Evolutionary conservation across 2,888 invertebrate genomes (phyloP), one percentile per base, ranked within the genome.

Genomic region (Rotaria socialis): DNA sequence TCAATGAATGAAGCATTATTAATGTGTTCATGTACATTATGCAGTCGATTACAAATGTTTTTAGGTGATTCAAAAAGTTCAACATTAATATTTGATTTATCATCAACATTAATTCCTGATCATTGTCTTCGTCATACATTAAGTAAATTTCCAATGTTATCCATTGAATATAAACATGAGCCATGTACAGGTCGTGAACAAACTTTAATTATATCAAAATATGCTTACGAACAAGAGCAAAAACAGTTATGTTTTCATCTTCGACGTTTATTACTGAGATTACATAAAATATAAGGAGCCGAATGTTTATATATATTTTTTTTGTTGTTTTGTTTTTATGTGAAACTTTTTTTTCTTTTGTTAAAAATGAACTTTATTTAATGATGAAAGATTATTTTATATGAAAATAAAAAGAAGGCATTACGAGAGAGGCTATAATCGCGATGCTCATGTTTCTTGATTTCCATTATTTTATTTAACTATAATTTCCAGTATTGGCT

Each of bases 241-340:
- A 67, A 67, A 67, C 67, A 67, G 35, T 67, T 67, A 35, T 67
- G 67, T 67, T 67, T 67, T 67, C 67, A 67, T 67, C 67, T 67
- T 67, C 67, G 67, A 16, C 67, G 67, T 67, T 27, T 67, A 19
- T 41, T 67, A 35, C 0, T 67, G 19, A 16, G 35, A 35, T 35
- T 67, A 67, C 67, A 67, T 41, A 35, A 6, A 35, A 35, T 67
- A 67, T 67, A 67, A 2, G 14, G 19, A 67, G 19, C 27, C 19
- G 19, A 60, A 19, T 50, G 10, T 50, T 50, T 50, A 35, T 35
- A 35, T 35, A 35, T 50, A 50, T 50, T 14, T 67, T 41, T 67
- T 35, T 67, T 6, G 8, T 52, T 16, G 52, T 35, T 19, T 67
- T 41, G 67, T 35, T 67, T 67, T 67, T 67, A 67, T 67, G 5